Evolutionary conservation across 1,140 invertebrate genomes (phyloP), one percentile per base, ranked within the genome.

Genomic region (Nephila pilipes): DNA sequence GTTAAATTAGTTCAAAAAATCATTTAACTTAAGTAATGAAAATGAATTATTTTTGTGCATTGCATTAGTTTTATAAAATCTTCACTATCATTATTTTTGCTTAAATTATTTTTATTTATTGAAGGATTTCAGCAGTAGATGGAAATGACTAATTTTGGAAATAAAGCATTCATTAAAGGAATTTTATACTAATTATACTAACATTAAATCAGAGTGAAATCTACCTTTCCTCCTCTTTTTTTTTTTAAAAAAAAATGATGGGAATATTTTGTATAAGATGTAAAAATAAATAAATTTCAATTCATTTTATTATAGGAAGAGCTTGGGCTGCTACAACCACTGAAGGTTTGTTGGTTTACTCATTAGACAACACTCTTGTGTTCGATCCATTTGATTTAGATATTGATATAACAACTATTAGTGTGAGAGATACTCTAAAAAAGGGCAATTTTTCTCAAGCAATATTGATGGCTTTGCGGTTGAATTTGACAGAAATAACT

Each of bases 141-240:
- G 98, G 97, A 98, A 95, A 96, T 99, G 95, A 97, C 98, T 0
- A 98, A 99, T 95, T 99, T 99, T 96, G 99, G 99, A 14, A 99
- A 99, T 96, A 96, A 98, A 95, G 97, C 97, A 58, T 95, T 99
- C 8, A 96, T 99, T 16, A 98, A 99, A 95, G 96, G 97, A 88
- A 95, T n/a, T n/a, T n/a, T n/a, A n/a, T n/a, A n/a, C n/a, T n/a
- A n/a, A n/a, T n/a, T n/a, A n/a, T n/a, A n/a, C n/a, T n/a, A n/a
- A n/a, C n/a, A n/a, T n/a, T n/a, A n/a, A n/a, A n/a, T n/a, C n/a
- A 10, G 46, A 46, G 12, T 46, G 46, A 46, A 46, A 46, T 46
- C 46, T 10, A 10, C 6, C 2, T 46, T n/a, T n/a, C n/a, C n/a
- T n/a, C n/a, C n/a, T n/a, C n/a, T n/a, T n/a, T n/a, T n/a, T n/a